These are phyloP conservation scores for Erannis defoliaria DNA, from an alignment of 2,888 invertebrate genomes.

Conservation along the genomic window DNA sequence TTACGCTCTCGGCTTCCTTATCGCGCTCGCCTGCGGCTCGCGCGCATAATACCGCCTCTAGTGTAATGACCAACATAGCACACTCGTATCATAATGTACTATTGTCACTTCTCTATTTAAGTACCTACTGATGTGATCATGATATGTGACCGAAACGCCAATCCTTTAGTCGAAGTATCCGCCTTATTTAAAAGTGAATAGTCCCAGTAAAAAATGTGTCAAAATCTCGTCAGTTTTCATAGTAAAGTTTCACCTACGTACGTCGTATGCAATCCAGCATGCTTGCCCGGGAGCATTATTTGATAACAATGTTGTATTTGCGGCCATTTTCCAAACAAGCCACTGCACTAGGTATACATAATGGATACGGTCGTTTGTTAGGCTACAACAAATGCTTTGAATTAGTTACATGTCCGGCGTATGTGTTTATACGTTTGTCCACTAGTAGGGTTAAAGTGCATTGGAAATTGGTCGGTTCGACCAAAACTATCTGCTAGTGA, in stretches of 20 bases:
- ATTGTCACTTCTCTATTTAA: too few species aligned
- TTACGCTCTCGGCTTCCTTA: too few species aligned
- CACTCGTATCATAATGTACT: too few species aligned
- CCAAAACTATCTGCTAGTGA: not conserved
- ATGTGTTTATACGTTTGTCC: conserved; percentile 7
- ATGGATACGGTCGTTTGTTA: conserved; percentile 10
- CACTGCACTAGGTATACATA: conserved; percentile 7
- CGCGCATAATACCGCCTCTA: too few species aligned
- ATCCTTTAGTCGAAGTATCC: too few species aligned
- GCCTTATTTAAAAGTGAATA: too few species aligned
- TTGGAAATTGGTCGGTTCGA: not conserved
- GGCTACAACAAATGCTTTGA: conserved; percentile 14
- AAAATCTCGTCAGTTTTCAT: too few species aligned
- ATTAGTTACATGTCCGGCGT: conserved; percentile 9
- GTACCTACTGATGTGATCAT: too few species aligned
- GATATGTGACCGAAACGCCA: too few species aligned
- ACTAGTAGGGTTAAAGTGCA: not conserved
- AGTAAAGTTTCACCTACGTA: not conserved
- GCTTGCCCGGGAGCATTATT: not conserved
- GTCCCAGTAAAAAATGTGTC: too few species aligned
- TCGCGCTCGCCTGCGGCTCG: too few species aligned
- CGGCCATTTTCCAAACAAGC: conserved; percentile 1
- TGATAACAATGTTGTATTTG: conserved; percentile 2
- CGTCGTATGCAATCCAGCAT: not conserved
- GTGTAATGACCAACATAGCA: too few species aligned